Evolutionary conservation across 2,113 vertebrate species (phyloP), one percentile per base, ranked within the genome.

Genomic region (Mystacornis crossleyi): DNA sequence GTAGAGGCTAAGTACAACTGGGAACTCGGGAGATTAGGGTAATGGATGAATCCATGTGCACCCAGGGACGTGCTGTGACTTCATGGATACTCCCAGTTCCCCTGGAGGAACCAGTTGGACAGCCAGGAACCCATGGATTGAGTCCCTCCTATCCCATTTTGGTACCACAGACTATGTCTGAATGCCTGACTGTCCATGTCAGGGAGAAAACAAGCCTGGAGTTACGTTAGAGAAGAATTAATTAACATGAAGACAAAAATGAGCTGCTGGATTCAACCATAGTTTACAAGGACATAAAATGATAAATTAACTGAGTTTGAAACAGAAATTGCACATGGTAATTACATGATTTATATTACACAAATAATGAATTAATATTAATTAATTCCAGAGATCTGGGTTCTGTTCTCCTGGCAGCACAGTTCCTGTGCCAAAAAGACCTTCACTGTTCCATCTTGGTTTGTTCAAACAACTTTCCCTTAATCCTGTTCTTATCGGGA

Each of bases 341-440:
- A 97, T 96, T 93, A 89, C 77, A 71, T 91, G 87, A 93, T 84
- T 95, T 91, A 86, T 89, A 54, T 87, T 95, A 93, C 34, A 78
- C 81, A 95, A 94, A 95, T 95, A 95, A 96, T 81, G 82, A 96
- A 94, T 96, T 93, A 93, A 91, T 94, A 94, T 73, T 81, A 93
- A 96, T 96, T 96, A 89, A 86, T 78, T 81, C 54, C 81, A 64
- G 64, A 60, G 75, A 53, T 58, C 60, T 88, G 75, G 61, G 21
- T 72, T 88, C 55, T 81, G 3, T 55, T 91, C 79, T 71, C 53
- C 69, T 81, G 67, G 67, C 38, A 87, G 93, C 57, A 53, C 26
- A 79, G 80, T 7, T 66, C 14, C 58, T 58, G 45, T 12, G 38
- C 40, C 67, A 81, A 51, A 65, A 80, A 61, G 29, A 61, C 40